Percentiles rank a stretch among this genome's conserved stretches.
These are phyloP conservation scores for Uropetala carovei DNA, from an alignment of 2,888 invertebrate genomes.

Conservation along the genomic window DNA sequence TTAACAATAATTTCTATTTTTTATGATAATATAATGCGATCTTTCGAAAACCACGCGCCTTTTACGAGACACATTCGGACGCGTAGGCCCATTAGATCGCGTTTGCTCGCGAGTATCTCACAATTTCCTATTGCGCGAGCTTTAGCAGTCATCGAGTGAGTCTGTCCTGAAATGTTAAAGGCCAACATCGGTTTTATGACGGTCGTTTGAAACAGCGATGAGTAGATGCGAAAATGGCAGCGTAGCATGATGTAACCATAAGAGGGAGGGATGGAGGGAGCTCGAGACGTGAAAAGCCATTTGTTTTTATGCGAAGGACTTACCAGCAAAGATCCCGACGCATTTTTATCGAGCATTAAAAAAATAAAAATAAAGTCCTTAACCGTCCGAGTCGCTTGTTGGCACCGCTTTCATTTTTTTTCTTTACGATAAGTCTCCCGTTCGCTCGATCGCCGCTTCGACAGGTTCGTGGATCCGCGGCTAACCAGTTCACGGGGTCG, in stretches of 20 bases:
- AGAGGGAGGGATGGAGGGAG: too few relatives aligned
- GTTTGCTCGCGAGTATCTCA: too few relatives aligned
- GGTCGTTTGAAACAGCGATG: constrained; percentile 1
- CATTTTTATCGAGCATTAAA: constrained; percentile 10
- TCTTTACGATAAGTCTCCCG: background rate
- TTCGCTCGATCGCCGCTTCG: background rate
- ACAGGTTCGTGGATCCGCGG: background rate
- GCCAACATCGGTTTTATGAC: background rate
- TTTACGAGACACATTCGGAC: too few relatives aligned
- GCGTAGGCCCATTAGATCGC: too few relatives aligned
- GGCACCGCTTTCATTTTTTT: background rate
- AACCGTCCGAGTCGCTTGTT: background rate
- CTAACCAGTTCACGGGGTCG: too few relatives aligned
- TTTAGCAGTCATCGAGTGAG: background rate
- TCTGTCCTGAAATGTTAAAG: background rate
- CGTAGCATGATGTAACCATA: background rate
- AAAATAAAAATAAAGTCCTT: background rate
- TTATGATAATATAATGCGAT: too few relatives aligned
- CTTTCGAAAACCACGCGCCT: too few relatives aligned
- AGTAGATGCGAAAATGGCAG: background rate
- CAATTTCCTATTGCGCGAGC: too few relatives aligned
- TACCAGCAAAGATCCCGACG: background rate
- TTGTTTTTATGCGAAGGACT: background rate
- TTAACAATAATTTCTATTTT: too few relatives aligned
- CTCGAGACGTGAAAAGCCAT: background rate